Evolutionary conservation across 2,888 invertebrate genomes (phyloP).

Genomic region (Erebia epiphron): DNA sequence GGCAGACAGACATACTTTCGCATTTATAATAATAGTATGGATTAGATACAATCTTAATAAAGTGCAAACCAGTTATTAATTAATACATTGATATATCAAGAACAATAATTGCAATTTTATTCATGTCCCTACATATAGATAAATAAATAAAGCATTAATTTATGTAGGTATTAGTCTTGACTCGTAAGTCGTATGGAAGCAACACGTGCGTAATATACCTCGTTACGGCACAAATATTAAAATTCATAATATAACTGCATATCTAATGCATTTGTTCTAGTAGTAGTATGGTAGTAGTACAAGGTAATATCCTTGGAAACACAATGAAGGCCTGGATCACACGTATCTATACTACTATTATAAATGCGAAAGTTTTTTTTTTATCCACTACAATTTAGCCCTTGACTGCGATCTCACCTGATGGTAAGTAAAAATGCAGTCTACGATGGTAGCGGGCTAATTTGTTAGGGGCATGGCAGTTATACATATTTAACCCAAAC

Average conservation of each 20-base stretch:
- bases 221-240: constrained; percentile 9
- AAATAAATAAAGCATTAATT: background rate
- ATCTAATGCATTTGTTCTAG: background rate
- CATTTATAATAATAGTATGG: too few relatives aligned
- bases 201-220: constrained; percentile 13
- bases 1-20: too few relatives aligned
- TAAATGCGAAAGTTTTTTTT: too few relatives aligned
- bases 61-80: background rate
- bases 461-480: too few relatives aligned
- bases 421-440: too few relatives aligned
- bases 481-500: too few relatives aligned
- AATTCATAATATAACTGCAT: constrained; percentile 8
- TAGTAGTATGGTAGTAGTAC: background rate
- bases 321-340: constrained; percentile 5
- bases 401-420: too few relatives aligned
- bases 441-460: too few relatives aligned
- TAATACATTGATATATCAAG: background rate
- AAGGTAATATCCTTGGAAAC: constrained; percentile 9
- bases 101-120: background rate
- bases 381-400: too few relatives aligned
- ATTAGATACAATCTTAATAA: too few relatives aligned
- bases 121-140: background rate
- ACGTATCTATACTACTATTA: background rate
- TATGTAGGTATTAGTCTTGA: background rate
- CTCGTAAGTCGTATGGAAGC: background rate